Evolutionary conservation across 2,888 invertebrate species (phyloP).

Genomic region (Stenolophus ochropezus): DNA sequence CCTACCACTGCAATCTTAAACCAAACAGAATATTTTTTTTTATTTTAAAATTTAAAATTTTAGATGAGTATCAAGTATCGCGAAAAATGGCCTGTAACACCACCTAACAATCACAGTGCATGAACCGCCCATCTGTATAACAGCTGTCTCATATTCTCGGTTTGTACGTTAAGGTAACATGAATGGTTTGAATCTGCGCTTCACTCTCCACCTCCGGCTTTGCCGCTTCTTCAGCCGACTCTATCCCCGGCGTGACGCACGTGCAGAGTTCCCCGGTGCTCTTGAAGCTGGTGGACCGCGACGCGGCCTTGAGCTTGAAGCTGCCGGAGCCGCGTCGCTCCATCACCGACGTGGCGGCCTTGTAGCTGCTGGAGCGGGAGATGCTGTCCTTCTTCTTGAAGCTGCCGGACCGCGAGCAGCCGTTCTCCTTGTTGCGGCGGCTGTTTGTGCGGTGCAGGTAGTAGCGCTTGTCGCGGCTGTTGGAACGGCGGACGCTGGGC

Average conservation of each 20-base stretch:
- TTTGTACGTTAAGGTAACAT: constrained; percentile 72
- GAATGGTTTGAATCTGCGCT: constrained; percentile 71
- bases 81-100: too few species aligned
- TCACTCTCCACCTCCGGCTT: constrained; percentile 52
- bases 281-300: constrained; percentile 72
- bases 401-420: constrained; percentile 63
- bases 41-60: too few species aligned
- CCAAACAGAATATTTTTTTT: too few species aligned
- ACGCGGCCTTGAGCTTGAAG: constrained; percentile 71
- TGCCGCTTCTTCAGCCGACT: not conserved
- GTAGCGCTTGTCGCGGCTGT: constrained; percentile 75
- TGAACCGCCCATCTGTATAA: constrained; percentile 33
- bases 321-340: constrained; percentile 64
- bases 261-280: constrained; percentile 70
- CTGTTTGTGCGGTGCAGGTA: constrained; percentile 76
- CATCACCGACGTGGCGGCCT: constrained; percentile 22
- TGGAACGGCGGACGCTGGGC: constrained; percentile 76
- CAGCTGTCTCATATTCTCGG: constrained; percentile 68
- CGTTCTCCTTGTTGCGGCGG: constrained; percentile 77
- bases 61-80: too few species aligned
- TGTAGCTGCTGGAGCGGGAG: constrained; percentile 54
- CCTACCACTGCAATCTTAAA: too few species aligned
- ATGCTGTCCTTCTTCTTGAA: constrained; percentile 70
- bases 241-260: constrained; percentile 66
- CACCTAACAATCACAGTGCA: constrained; percentile 31